These are phyloP conservation scores for Mythimna lalbum DNA, from an alignment of 2,888 invertebrate species.

Conservation along the genomic window DNA sequence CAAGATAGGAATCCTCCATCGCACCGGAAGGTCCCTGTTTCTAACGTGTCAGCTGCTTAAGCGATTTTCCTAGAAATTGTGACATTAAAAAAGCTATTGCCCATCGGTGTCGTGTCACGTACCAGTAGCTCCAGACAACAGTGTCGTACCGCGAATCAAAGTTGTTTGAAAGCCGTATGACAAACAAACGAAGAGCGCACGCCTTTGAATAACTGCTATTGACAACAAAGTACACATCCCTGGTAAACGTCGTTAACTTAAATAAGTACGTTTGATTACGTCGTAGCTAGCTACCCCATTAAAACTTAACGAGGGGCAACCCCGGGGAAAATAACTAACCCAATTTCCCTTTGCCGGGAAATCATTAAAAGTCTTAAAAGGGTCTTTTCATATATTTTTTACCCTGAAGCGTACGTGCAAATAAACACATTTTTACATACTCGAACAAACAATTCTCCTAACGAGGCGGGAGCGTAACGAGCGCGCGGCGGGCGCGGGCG, in stretches of 20 bases:
- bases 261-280: constrained; percentile 90
- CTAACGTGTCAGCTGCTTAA: constrained; percentile 75
- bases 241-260: constrained; percentile 89
- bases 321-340: constrained; percentile 91
- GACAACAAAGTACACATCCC: constrained; percentile 85
- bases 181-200: constrained; percentile 63
- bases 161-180: constrained; percentile 65
- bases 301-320: constrained; percentile 91
- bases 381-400: constrained; percentile 90
- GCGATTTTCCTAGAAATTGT: constrained; percentile 77
- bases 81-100: constrained; percentile 62
- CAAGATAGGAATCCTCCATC: constrained; percentile 74
- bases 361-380: constrained; percentile 91
- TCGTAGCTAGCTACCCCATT: constrained; percentile 90
- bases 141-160: constrained; percentile 63
- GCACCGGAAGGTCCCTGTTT: constrained; percentile 77
- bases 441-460: constrained; percentile 90
- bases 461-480: constrained; percentile 89
- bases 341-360: constrained; percentile 91
- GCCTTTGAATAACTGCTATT: constrained; percentile 80
- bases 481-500: constrained; percentile 71
- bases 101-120: constrained; percentile 44
- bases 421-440: constrained; percentile 91
- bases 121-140: constrained; percentile 63
- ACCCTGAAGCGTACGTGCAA: constrained; percentile 90